Conservation (phyloP, 2,888 invertebrate genomes). For the Tetragonisca angustula region DNA sequence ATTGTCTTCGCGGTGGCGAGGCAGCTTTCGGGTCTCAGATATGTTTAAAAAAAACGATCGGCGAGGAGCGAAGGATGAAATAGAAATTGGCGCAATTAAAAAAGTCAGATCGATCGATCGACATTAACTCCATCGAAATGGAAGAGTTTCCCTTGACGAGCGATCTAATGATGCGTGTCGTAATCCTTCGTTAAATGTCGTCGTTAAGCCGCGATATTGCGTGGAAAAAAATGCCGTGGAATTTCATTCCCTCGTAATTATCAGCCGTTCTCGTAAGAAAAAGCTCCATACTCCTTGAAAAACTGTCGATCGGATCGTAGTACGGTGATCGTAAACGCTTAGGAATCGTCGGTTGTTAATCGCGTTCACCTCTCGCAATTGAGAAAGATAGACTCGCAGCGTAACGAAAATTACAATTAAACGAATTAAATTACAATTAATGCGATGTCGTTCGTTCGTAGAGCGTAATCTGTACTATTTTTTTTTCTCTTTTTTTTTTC, state of each 20-base stretch:
- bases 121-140: conserved; percentile 56
- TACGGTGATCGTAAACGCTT: background rate
- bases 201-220: conserved; percentile 69
- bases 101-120: conserved; percentile 63
- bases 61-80: background rate
- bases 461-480: no score
- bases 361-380: no score
- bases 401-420: background rate
- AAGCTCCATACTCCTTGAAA: conserved; percentile 1
- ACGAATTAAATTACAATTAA: background rate
- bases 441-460: background rate
- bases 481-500: background rate
- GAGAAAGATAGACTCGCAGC: background rate
- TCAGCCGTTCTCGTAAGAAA: background rate
- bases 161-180: conserved; percentile 73
- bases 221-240: conserved; percentile 52
- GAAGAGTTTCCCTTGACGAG: conserved; percentile 70
- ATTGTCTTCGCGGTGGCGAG: background rate
- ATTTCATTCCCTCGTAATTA: conserved; percentile 44
- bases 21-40: background rate
- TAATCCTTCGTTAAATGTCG: conserved; percentile 70
- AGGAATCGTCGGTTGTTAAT: background rate
- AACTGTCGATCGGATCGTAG: conserved; percentile 9
- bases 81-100: conserved; percentile 42
- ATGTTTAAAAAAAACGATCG: conserved; percentile 27